Conservation (phyloP, 2,113 vertebrate genomes). For the Zosterops hypoxanthus region DNA sequence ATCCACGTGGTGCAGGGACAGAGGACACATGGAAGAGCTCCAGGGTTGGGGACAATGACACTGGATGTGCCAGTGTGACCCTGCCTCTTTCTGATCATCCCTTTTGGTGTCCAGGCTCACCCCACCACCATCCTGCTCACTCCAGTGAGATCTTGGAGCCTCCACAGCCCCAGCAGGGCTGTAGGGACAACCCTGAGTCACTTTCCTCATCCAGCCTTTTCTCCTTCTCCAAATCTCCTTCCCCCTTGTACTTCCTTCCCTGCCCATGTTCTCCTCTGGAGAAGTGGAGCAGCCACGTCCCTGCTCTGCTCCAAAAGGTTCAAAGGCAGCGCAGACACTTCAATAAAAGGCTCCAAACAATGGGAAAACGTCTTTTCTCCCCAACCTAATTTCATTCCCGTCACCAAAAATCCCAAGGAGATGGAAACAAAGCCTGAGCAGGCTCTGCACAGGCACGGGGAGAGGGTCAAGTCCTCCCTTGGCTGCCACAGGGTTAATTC, state of each 20-base stretch:
- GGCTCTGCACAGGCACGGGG: fast-evolving
- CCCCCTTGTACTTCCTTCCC: neutral
- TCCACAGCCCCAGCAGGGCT: neutral
- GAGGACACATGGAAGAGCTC: neutral
- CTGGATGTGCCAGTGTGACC: neutral
- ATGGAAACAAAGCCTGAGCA: neutral
- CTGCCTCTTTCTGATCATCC: neutral
- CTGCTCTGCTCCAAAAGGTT: neutral
- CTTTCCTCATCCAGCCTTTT: neutral
- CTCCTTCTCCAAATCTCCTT: neutral
- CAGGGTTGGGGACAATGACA: fast-evolving
- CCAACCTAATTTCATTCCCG: neutral
- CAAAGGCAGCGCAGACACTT: fast-evolving
- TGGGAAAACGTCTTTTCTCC: neutral
- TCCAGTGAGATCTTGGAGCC: neutral
- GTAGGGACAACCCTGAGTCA: neutral
- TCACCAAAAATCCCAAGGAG: neutral
- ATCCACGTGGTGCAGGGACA: neutral
- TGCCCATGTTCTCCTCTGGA: neutral
- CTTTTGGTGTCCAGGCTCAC: neutral
- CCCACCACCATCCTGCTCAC: neutral
- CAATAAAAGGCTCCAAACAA: neutral
- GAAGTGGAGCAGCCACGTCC: neutral
- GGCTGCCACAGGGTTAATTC: neutral
- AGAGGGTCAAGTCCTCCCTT: neutral